These are phyloP conservation scores for Megathymus violae DNA, from an alignment of 1,140 invertebrate species.

Conservation along the genomic window DNA sequence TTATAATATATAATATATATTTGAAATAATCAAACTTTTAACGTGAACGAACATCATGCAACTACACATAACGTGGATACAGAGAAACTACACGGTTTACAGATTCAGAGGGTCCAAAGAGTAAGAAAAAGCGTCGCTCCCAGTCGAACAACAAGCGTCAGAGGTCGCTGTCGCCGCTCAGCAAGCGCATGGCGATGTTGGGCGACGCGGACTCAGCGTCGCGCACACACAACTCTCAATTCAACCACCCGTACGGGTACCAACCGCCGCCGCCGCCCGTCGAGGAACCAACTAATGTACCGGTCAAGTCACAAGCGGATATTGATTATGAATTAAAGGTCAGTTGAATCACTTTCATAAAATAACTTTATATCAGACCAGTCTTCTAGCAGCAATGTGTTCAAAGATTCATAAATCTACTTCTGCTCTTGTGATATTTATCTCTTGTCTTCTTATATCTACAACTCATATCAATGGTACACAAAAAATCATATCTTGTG, in stretches of 20 bases:
- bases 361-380: no score
- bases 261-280: conserved; percentile 69
- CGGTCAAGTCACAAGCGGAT: conserved; percentile 69
- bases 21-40: no score
- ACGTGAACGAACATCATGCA: no score
- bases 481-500: no score
- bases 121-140: conserved; percentile 86
- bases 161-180: conserved; percentile 89
- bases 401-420: no score
- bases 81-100: conserved; percentile 40
- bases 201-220: conserved; percentile 82
- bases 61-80: conserved; percentile 35
- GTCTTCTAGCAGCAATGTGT: no score
- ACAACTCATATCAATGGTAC: neutral
- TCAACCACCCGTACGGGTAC: conserved; percentile 83
- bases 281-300: conserved; percentile 58
- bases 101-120: conserved; percentile 84
- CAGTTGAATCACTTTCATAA: no score
- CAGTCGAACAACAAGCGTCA: conserved; percentile 87
- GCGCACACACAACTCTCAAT: conserved; percentile 85
- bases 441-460: no score
- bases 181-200: conserved; percentile 90
- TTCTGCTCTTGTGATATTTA: no score
- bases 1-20: no score
- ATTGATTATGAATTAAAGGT: conserved; percentile 88